Percentiles rank a stretch among this genome's conserved stretches.
Conservation (phyloP, 2,888 invertebrate species). For the Temnothorax unifasciatus region DNA sequence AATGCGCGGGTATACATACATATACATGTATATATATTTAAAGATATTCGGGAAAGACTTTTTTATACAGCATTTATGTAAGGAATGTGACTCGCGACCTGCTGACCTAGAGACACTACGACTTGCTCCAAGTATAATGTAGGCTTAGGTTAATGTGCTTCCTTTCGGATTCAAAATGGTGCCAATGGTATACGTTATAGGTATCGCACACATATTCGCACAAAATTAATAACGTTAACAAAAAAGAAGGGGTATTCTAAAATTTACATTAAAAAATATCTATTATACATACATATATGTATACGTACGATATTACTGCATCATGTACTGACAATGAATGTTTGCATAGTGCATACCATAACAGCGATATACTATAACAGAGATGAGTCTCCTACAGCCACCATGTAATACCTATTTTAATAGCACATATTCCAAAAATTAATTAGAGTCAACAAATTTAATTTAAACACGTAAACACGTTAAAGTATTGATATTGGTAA, state of each 20-base stretch:
- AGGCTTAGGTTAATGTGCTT: constrained; percentile 88
- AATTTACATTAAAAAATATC: background rate
- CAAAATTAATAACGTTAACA: constrained; percentile 80
- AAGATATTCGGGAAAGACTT: constrained; percentile 55
- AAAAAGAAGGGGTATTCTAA: background rate
- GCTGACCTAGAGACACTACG: constrained; percentile 84
- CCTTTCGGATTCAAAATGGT: constrained; percentile 86
- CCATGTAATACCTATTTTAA: too few relatives aligned
- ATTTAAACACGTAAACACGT: background rate
- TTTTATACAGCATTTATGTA: constrained; percentile 81
- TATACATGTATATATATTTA: background rate
- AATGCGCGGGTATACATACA: background rate
- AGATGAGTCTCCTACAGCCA: background rate
- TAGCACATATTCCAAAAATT: background rate
- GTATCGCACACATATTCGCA: constrained; percentile 85
- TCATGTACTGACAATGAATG: background rate
- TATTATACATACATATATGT: background rate
- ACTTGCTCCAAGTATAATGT: constrained; percentile 88
- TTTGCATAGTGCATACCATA: background rate
- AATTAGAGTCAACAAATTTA: background rate
- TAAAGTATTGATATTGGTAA: background rate
- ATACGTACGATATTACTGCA: background rate
- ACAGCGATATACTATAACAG: too few relatives aligned
- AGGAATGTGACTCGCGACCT: constrained; percentile 84
- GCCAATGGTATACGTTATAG: constrained; percentile 82